Evolutionary conservation across 2,888 invertebrate species (phyloP).

Genomic region (Epicampocera succincta): DNA sequence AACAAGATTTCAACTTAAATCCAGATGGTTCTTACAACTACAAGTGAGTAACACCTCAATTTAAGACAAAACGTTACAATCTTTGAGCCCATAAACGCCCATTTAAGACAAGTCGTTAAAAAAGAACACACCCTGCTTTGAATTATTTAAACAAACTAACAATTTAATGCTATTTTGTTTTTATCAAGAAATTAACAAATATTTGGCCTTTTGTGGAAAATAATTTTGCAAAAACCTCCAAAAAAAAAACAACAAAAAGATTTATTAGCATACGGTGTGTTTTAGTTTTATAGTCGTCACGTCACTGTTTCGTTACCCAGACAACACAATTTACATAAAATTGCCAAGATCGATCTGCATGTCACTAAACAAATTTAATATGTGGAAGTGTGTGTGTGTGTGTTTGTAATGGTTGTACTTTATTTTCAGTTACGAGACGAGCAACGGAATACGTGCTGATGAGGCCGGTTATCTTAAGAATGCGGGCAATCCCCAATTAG

Average conservation of each 20-base stretch:
- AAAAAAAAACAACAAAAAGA: too few relatives aligned
- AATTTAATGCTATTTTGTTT: not conserved
- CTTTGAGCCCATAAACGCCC: constrained; percentile 18
- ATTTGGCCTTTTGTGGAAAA: constrained; percentile 45
- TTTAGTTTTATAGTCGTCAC: not conserved
- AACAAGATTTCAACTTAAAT: constrained; percentile 82
- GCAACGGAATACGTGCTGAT: constrained; percentile 85
- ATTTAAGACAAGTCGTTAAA: not conserved
- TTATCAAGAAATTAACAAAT: constrained; percentile 22
- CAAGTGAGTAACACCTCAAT: constrained; percentile 78
- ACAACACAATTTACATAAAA: constrained; percentile 46
- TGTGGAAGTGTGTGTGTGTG: not conserved
- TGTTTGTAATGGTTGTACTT: constrained; percentile 8
- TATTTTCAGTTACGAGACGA: constrained; percentile 84
- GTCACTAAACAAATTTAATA: constrained; percentile 32
- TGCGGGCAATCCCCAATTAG: constrained; percentile 83
- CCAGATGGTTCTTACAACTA: constrained; percentile 83
- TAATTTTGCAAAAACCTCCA: too few relatives aligned
- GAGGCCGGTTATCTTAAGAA: constrained; percentile 85
- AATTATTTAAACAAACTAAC: constrained; percentile 1
- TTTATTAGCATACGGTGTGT: constrained; percentile 25
- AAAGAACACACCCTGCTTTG: constrained; percentile 50
- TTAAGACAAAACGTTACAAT: constrained; percentile 1
- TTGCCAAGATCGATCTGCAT: constrained; percentile 28
- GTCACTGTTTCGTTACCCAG: not conserved